These are phyloP conservation scores for Eptatretus burgeri DNA, from an alignment of 2,113 vertebrate species.

Conservation along the genomic window DNA sequence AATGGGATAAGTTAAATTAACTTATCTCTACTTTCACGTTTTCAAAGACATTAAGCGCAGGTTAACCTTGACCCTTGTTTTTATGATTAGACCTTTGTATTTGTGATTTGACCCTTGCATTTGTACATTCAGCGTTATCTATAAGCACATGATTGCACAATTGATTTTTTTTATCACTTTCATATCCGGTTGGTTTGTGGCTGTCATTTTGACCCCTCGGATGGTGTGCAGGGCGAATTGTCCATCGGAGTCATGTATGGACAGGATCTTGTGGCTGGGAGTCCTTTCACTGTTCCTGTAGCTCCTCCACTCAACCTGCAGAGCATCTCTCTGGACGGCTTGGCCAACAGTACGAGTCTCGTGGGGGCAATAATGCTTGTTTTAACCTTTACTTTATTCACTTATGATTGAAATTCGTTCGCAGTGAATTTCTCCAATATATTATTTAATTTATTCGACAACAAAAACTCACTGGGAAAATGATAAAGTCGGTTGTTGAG, in stretches of 20 bases:
- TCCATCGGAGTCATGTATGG: conserved; percentile 40
- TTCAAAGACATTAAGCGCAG: no score
- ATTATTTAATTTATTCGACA: no score
- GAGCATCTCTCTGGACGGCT: conserved; percentile 38
- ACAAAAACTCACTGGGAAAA: no score
- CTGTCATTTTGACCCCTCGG: not conserved
- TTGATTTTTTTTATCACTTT: not conserved
- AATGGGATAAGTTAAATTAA: no score
- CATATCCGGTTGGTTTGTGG: no score
- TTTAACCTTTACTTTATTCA: no score
- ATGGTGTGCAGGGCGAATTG: conserved; percentile 36
- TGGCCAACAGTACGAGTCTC: conserved; percentile 37
- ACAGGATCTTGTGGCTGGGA: conserved; percentile 47
- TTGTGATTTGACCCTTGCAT: not conserved
- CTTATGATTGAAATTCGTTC: no score
- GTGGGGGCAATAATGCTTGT: no score
- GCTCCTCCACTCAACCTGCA: conserved; percentile 51
- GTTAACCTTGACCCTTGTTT: not conserved
- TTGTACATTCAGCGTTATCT: not conserved
- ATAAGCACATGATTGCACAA: not conserved
- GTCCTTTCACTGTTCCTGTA: conserved; percentile 46
- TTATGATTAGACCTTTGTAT: not conserved
- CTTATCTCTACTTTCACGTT: no score
- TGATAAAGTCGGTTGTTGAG: no score
- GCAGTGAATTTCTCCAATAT: no score